Conservation (phyloP, 2,113 vertebrate genomes). For the Sapajus apella region DNA sequence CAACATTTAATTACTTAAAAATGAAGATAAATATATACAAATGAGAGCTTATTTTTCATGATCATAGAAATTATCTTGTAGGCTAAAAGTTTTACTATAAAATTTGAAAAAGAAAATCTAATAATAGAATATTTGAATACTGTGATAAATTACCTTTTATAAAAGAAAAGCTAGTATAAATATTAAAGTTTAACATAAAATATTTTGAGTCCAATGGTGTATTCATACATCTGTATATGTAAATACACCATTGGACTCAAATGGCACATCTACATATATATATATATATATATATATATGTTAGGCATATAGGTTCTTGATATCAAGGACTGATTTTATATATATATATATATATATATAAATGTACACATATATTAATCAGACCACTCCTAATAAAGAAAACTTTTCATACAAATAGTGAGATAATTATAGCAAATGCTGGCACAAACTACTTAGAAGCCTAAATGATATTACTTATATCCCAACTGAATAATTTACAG, state of each 20-base stretch:
- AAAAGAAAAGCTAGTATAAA: background rate
- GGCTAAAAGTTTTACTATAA: background rate
- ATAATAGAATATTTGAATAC: constrained; percentile 2
- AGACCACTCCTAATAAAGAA: background rate
- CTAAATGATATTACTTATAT: background rate
- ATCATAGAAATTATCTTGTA: background rate
- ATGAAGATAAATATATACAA: background rate
- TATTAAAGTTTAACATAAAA: constrained; percentile 25
- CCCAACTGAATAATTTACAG: background rate
- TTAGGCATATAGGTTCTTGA: background rate
- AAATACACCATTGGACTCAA: too few species aligned
- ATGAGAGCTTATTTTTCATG: background rate
- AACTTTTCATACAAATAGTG: background rate
- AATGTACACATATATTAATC: background rate
- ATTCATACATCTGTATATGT: background rate
- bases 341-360: background rate
- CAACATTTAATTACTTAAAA: constrained; percentile 10
- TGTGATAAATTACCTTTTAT: background rate
- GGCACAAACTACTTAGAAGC: background rate
- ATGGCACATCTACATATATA: too few species aligned
- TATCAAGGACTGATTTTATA: too few species aligned
- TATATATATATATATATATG: background rate
- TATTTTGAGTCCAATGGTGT: constrained; percentile 2
- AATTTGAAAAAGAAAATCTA: constrained; percentile 6
- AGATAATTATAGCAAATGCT: background rate